phyloP scores from a whole-genome alignment of 2,113 vertebrate genomes.

The Cepphus grylle region DNA sequence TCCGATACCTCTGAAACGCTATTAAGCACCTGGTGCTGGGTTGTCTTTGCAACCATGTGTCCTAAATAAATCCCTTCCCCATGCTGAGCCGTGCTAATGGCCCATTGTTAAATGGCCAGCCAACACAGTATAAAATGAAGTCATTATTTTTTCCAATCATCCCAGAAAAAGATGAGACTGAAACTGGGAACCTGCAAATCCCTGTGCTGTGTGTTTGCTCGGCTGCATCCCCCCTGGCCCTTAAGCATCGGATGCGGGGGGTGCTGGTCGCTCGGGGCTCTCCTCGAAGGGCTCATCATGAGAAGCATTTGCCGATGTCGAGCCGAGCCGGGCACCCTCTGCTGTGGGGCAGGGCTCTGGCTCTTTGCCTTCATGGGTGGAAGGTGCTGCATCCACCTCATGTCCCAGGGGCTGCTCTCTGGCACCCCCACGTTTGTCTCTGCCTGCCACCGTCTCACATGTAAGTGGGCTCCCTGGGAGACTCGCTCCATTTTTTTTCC shows the following conservation, averaged over 20 bases:
- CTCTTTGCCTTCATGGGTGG: fast-evolving
- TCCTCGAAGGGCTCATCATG: background rate
- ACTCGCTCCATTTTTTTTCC: background rate
- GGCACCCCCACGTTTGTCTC: fast-evolving
- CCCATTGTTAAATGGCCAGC: constrained; percentile 15
- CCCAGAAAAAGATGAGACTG: background rate
- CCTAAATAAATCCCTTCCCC: constrained; percentile 49
- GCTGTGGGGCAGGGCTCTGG: background rate
- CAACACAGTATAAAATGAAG: background rate
- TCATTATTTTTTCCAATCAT: background rate
- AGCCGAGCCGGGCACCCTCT: background rate
- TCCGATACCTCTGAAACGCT: background rate
- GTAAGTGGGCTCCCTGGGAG: background rate
- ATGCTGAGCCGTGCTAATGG: constrained; percentile 1
- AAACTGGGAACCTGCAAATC: background rate
- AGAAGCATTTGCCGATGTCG: fast-evolving
- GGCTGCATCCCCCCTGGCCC: background rate
- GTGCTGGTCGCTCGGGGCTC: background rate
- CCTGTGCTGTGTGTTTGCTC: background rate
- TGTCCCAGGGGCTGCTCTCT: fast-evolving
- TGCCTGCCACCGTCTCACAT: fast-evolving
- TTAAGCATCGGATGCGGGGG: fast-evolving
- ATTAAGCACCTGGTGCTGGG: constrained; percentile 47
- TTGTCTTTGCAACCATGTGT: constrained; percentile 4
- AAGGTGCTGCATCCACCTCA: fast-evolving